Base-by-base conservation (phyloP, 2,797 vertebrate genomes). In the Saguinus oedipus region DNA sequence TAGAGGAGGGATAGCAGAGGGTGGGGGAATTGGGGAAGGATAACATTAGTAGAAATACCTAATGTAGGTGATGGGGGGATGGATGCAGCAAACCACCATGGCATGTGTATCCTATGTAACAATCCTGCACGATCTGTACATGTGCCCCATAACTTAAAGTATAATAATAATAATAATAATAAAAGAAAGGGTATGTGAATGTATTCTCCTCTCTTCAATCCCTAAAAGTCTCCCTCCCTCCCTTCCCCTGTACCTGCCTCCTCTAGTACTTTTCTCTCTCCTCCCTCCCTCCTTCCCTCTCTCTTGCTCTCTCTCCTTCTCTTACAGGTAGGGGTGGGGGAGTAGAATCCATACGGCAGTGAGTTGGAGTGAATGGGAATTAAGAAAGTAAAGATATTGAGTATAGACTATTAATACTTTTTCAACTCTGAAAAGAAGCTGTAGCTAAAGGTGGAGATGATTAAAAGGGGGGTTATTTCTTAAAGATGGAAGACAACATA, bases 351-450 rank as follows among this genome's bases (percentile, higher is more conserved):
- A 24, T 24, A 59, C 6, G 48, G 15, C 4, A 79, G 55, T 33
- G 42, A 57, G 33, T 27, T 36, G 14, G 44, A 83, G n/a, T 55
- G 46, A 83, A 83, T 14, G 17, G 15, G n/a, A 88, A 72, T 55
- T 87, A 89, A 84, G 42, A 92, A n/a, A 89, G 59, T 75, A 59
- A 27, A 83, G 68, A 89, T 30, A 72, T 0, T 15, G 68, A 94
- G 33, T 68, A 84, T 1, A 94, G n/a, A 95, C 13, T 42, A 33
- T 39, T 39, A 36, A 72, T 39, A 68, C 46, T 85, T 92, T 79
- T 83, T 57, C 68, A 95, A 39, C 42, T 81, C 33, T 61, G 85
- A 97, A 79, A 42, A 92, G 61, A 92, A 70, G 42, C 82, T 72
- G 30, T 74, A 68, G 48, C 26, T 84, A 80, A 57, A 68, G 20